phyloP scores from a whole-genome alignment of 1,140 invertebrate genomes.

The Sinella curviseta region DNA sequence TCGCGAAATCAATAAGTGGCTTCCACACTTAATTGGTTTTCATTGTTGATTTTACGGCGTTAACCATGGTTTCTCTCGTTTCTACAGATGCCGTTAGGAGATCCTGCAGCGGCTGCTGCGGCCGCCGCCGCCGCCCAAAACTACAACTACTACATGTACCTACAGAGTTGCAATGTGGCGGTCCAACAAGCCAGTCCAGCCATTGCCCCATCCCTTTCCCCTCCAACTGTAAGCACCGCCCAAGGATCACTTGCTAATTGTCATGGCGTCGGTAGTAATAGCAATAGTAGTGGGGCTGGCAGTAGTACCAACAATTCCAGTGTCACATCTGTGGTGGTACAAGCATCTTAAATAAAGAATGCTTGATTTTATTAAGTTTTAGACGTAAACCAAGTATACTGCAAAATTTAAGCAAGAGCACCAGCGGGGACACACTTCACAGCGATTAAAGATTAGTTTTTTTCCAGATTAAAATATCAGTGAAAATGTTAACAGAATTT shows the following conservation, averaged over 20 bases:
- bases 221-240: constrained; percentile 32
- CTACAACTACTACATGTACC: constrained; percentile 71
- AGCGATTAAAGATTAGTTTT: no score
- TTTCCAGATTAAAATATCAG: no score
- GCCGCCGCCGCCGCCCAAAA: constrained; percentile 58
- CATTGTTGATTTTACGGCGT: no score
- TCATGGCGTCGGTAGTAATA: neutral
- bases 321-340: no score
- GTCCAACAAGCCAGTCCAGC: constrained; percentile 40
- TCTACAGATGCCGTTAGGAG: constrained; percentile 40
- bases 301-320: no score
- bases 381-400: no score
- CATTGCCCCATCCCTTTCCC: constrained; percentile 36
- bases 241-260: neutral
- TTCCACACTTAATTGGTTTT: constrained; percentile 3
- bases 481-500: no score
- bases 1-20: neutral
- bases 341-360: no score
- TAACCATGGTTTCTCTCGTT: neutral
- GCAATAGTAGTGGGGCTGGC: neutral
- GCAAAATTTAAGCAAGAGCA: no score
- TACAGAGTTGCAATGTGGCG: constrained; percentile 46
- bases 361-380: no score
- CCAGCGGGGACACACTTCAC: no score
- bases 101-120: constrained; percentile 31